These are phyloP conservation scores for Caenorhabditis sp. DNA, from an alignment of 2,888 invertebrate genomes.

Conservation along the genomic window DNA sequence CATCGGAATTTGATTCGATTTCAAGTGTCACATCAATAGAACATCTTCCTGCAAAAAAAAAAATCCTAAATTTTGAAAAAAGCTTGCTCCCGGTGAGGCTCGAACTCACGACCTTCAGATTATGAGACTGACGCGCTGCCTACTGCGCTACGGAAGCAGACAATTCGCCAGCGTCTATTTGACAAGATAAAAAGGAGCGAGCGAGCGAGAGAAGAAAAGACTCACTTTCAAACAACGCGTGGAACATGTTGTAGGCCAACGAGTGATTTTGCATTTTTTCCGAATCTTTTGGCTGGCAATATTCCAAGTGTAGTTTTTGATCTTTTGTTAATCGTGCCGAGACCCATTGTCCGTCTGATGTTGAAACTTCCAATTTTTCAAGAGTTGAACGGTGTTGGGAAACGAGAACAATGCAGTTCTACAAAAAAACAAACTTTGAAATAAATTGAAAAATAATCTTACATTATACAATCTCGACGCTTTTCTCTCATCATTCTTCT, in stretches of 20 bases:
- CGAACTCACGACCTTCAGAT: constrained; percentile 94
- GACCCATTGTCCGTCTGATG: constrained; percentile 18
- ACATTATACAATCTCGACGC: background rate
- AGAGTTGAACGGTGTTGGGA: constrained; percentile 13
- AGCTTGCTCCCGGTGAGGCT: constrained; percentile 79
- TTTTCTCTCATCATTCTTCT: constrained; percentile 1
- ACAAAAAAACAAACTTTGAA: background rate
- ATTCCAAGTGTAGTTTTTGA: constrained; percentile 4
- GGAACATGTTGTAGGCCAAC: constrained; percentile 19
- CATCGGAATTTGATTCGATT: constrained; percentile 21
- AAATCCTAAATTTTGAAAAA: constrained; percentile 1
- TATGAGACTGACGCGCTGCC: constrained; percentile 82
- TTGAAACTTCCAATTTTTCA: constrained; percentile 17
- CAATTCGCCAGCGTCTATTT: background rate
- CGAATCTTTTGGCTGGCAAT: constrained; percentile 11
- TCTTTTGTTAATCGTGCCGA: background rate
- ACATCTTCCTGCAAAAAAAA: background rate
- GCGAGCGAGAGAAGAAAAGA: background rate
- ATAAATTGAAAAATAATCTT: background rate
- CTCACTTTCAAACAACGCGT: constrained; percentile 21
- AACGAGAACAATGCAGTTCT: constrained; percentile 17
- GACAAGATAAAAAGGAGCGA: background rate
- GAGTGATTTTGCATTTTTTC: constrained; percentile 6
- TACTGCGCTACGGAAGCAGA: constrained; percentile 55
- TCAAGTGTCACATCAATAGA: constrained; percentile 9